These are phyloP conservation scores for Lerema accius DNA, from an alignment of 1,140 invertebrate genomes.

Conservation along the genomic window DNA sequence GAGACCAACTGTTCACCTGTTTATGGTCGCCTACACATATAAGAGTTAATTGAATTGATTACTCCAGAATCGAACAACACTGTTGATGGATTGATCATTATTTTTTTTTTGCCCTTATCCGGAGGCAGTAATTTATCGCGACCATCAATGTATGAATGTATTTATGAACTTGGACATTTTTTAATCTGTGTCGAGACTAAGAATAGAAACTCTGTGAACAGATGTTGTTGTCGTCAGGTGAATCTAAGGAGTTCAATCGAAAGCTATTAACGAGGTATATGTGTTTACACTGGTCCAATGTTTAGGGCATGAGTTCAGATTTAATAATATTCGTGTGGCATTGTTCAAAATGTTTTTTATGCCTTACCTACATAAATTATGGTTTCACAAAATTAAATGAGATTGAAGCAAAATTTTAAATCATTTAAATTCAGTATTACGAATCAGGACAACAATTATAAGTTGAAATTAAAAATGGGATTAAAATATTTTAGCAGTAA, in stretches of 20 bases:
- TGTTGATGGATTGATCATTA: conserved; percentile 17
- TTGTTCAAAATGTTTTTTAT: too few relatives aligned
- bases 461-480: too few relatives aligned
- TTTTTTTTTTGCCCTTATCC: conserved; percentile 21
- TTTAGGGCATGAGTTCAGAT: too few relatives aligned
- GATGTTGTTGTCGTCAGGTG: conserved; percentile 1
- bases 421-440: too few relatives aligned
- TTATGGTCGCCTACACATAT: conserved; percentile 18
- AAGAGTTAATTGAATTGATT: conserved; percentile 28
- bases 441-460: too few relatives aligned
- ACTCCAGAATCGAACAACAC: not conserved
- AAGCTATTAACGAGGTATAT: too few relatives aligned
- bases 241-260: not conserved
- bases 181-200: conserved; percentile 13
- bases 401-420: too few relatives aligned
- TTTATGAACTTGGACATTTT: conserved; percentile 1
- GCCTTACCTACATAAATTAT: too few relatives aligned
- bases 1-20: conserved; percentile 20
- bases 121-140: conserved; percentile 15
- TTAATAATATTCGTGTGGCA: too few relatives aligned
- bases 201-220: conserved; percentile 7
- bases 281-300: too few relatives aligned
- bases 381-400: too few relatives aligned
- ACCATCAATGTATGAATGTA: not conserved
- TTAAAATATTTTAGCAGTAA: too few relatives aligned